Evolutionary conservation across 1,140 invertebrate genomes (phyloP).

Genomic region (Sinella curviseta): DNA sequence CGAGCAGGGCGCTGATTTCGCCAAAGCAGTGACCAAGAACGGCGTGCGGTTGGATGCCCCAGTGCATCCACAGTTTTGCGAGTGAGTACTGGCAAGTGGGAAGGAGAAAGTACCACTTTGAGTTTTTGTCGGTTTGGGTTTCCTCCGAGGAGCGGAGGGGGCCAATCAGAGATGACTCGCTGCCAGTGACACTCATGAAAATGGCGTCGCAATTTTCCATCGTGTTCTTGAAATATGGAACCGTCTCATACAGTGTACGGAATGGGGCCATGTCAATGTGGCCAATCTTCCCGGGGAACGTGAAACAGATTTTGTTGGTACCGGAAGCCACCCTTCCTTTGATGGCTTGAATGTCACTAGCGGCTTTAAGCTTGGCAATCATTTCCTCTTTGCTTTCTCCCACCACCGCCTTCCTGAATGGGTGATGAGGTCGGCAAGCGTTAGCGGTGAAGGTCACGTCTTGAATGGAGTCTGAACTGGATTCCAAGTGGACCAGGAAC

Average conservation of each 20-base stretch:
- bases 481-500: neutral
- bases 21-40: neutral
- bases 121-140: neutral
- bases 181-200: no score
- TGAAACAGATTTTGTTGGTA: no score
- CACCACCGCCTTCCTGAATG: neutral
- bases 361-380: no score
- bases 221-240: no score
- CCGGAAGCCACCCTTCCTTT: no score
- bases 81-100: neutral
- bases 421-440: neutral
- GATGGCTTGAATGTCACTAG: no score
- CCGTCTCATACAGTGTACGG: no score
- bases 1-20: neutral
- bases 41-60: neutral
- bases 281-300: no score
- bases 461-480: neutral
- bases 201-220: no score
- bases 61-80: neutral
- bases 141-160: no score
- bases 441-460: neutral
- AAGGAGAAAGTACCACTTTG: neutral
- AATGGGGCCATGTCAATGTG: no score
- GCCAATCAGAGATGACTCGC: neutral
- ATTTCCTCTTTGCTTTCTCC: neutral